Evolutionary conservation across 2,113 vertebrate species (phyloP).

Genomic region (Tenebrosternarchus preto): DNA sequence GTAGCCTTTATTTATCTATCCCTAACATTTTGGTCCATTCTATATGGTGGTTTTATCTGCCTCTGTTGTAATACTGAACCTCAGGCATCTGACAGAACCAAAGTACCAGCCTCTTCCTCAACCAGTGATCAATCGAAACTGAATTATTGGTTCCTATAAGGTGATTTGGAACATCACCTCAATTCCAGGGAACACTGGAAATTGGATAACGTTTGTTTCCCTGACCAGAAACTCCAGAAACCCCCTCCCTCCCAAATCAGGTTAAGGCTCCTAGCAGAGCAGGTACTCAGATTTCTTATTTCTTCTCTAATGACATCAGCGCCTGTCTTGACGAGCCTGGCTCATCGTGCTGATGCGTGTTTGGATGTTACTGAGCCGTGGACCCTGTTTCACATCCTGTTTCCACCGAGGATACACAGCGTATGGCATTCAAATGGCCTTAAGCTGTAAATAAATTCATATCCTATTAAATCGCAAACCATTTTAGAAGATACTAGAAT

Average conservation of each 20-base stretch:
- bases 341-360: constrained; percentile 66
- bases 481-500: too few species aligned
- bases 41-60: neutral
- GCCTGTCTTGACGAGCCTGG: constrained; percentile 71
- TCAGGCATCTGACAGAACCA: constrained; percentile 83
- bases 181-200: constrained; percentile 82
- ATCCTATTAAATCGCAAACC: too few species aligned
- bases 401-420: too few species aligned
- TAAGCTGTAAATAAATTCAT: neutral
- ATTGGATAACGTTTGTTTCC: constrained; percentile 86
- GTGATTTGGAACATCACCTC: constrained; percentile 90
- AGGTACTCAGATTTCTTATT: constrained; percentile 78
- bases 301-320: constrained; percentile 74
- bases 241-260: constrained; percentile 80
- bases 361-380: constrained; percentile 64
- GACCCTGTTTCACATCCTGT: neutral
- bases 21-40: neutral
- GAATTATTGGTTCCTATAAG: constrained; percentile 88
- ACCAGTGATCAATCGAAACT: constrained; percentile 89
- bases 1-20: neutral
- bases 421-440: too few species aligned
- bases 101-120: constrained; percentile 79
- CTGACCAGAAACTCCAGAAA: constrained; percentile 71
- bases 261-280: constrained; percentile 78
- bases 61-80: constrained; percentile 45